Base-by-base conservation (phyloP, 2,797 vertebrate species). In the Pelobates cultripes region DNA sequence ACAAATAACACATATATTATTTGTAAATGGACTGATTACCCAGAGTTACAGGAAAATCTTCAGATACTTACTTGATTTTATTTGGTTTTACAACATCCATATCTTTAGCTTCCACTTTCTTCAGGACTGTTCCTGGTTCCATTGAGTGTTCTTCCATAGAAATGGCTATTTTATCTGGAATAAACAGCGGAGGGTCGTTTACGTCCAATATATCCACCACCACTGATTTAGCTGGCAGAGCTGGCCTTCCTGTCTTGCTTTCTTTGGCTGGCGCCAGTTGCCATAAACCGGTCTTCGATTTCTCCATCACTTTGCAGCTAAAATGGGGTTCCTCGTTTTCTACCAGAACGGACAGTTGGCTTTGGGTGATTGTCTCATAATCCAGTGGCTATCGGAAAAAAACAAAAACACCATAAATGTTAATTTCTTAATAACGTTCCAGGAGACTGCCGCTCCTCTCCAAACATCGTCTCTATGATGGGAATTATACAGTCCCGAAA, bases 101-200 rank as follows among this genome's bases (percentile, higher is more conserved):
- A 7, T 93, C 92, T 45, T 0, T 84, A 1, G 91, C 91, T n/a
- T 72, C 78, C 9, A 91, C 64, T 4, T 69, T 88, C 40, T 3
- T 61, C 41, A 94, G 85, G 4, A 78, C 53, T 0, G 69, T 2
- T 17, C 88, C 89, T 0, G 2, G 14, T 3, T 53, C 0, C 4
- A n/a, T 13, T 0, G 67, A 8, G 42, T 88, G 88, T 77, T 93
- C 92, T 0, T 0, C 0, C 74, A 89, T 0, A 0, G 0, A 1
- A 4, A 85, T 78, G 0, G 14, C 0, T 75, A 86, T 82, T 7
- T 69, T 0, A 0, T 4, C 0, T 3, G 28, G 3, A 0, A 40
- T 42, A 47, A 93, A 92, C 4, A 85, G 0, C 0, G 92, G 91
- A 40, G 89, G 53, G 7, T 93, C 90, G 45, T 92, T 92, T 41